Evolutionary conservation across 2,888 invertebrate genomes (phyloP), one percentile per base, ranked within the genome.

Genomic region (Hofmannophila pseudospretella): DNA sequence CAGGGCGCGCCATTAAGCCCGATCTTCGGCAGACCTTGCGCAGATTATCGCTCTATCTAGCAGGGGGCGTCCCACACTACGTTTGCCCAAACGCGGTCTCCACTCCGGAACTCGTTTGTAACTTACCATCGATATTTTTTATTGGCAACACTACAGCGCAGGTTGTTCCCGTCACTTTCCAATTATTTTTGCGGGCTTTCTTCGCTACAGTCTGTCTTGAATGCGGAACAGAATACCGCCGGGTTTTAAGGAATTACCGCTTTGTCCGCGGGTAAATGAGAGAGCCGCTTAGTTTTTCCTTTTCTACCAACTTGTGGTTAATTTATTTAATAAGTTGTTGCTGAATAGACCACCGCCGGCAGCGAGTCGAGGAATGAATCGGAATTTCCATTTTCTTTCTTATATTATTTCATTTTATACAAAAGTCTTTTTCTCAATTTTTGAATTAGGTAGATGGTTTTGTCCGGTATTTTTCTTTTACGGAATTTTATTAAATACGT

Each of bases 251-350:
- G 74, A 76, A 82, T 78, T 79, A 77, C 74, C 57, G 59, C 65
- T 84, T 81, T 82, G 78, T 81, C 56, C 68, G 48, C 43, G 48
- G 51, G 54, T 58, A 66, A 66, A 62, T 65, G 62, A 65, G 63
- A 67, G 56, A 55, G 57, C 58, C 67, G 67, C 74, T 80, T 76
- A 80, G 79, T 76, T 80, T 72, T 79, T 80, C 79, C 70, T 78
- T 77, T 75, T 69, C 74, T 68, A 61, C 58, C 59, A 72, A 78
- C 74, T 79, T 80, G 79, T 67, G 79, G 81, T 82, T 81, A 82
- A 82, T 84, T 82, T 82, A 82, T 82, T 82, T 79, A 82, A 82
- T 82, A 84, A 84, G 81, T 79, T 79, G 69, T 72, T 75, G 67
- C 68, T 84, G 84, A 84, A 84, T 80, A 75, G 78, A 49, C 63